A percentile compares a stretch with the other conserved stretches of the same genome.
Evolutionary conservation across 2,888 invertebrate genomes (phyloP).

Genomic region (Calliopum simillimum): DNA sequence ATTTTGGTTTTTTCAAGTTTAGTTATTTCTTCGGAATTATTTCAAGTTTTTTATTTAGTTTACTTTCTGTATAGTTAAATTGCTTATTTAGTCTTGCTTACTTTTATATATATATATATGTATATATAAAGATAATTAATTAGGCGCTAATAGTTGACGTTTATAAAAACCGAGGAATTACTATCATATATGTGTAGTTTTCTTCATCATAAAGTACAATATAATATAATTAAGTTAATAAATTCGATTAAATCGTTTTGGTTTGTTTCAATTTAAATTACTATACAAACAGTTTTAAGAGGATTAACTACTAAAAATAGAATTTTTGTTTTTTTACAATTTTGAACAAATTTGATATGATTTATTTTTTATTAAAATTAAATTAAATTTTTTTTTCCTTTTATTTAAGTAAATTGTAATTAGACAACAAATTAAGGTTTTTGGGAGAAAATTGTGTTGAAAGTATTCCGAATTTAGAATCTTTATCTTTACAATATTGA

Average conservation of each 20-base stretch:
- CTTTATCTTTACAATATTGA: too few relatives aligned
- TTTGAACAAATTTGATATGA: constrained; percentile 24
- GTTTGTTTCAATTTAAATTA: constrained; percentile 36
- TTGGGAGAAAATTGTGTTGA: too few relatives aligned
- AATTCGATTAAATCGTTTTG: constrained; percentile 61
- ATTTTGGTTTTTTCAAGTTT: not conserved
- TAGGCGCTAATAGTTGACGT: constrained; percentile 20
- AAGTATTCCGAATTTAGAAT: too few relatives aligned
- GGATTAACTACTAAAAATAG: not conserved
- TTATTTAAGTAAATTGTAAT: too few relatives aligned
- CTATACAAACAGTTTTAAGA: not conserved
- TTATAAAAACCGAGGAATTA: not conserved
- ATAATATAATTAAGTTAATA: constrained; percentile 51
- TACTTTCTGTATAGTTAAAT: constrained; percentile 1
- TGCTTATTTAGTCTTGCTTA: constrained; percentile 26
- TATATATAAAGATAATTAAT: constrained; percentile 8
- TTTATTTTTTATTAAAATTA: not conserved
- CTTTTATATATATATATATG: too few relatives aligned
- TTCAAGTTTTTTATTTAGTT: not conserved
- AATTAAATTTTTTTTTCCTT: too few relatives aligned
- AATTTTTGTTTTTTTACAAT: not conserved
- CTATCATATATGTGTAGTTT: not conserved
- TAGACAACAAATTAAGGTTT: too few relatives aligned
- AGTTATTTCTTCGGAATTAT: not conserved
- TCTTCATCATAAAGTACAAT: not conserved